These are phyloP conservation scores for Peromyscus eremicus DNA, from an alignment of 2,797 vertebrate genomes.

Conservation along the genomic window DNA sequence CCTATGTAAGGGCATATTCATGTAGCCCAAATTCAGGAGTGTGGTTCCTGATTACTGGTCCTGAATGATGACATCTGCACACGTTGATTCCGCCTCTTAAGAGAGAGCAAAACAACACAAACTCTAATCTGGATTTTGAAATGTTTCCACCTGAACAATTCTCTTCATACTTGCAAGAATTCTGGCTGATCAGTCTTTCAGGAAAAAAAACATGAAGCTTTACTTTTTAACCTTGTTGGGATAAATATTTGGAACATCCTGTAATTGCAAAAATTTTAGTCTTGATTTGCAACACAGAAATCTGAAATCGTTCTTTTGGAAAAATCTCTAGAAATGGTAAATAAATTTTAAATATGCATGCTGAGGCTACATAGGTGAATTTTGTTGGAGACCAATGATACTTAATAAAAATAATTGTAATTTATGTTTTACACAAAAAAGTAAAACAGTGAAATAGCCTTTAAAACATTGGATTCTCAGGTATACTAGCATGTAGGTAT, in stretches of 20 bases:
- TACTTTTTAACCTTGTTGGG: not conserved
- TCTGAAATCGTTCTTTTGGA: fast-evolving
- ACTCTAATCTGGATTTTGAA: not conserved
- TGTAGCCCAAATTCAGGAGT: too few relatives aligned
- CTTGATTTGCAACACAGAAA: not conserved
- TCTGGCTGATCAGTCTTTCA: not conserved
- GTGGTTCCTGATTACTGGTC: not conserved
- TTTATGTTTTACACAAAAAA: not conserved
- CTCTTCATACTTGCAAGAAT: not conserved
- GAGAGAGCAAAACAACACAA: not conserved
- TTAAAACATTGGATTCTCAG: not conserved
- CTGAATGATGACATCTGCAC: not conserved
- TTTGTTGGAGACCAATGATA: not conserved
- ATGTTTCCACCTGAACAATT: not conserved
- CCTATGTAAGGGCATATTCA: not conserved
- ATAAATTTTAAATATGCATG: not conserved
- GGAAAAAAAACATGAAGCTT: not conserved
- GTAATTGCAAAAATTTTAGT: not conserved
- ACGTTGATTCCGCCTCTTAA: not conserved
- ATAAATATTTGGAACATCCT: not conserved
- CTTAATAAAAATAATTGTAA: not conserved
- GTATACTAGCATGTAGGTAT: not conserved
- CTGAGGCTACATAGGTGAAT: not conserved
- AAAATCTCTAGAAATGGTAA: not conserved
- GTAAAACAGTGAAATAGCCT: not conserved